Evolutionary conservation across 1,140 invertebrate species (phyloP).

Genomic region (Manduca sexta): DNA sequence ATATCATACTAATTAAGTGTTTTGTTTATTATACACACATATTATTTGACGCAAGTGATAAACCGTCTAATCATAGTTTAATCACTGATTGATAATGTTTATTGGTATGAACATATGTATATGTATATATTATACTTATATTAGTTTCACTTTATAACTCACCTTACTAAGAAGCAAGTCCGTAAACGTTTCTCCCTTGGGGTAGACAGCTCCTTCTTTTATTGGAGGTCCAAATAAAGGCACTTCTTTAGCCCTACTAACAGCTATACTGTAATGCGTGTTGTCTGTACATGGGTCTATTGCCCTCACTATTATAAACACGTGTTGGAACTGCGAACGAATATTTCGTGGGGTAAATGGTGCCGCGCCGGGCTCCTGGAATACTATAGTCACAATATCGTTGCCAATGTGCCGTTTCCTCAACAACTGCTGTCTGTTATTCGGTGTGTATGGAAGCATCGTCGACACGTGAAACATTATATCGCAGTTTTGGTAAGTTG

Average conservation of each 20-base stretch:
- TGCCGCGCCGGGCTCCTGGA: conserved; percentile 95
- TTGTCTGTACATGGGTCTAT: conserved; percentile 94
- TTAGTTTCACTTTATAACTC: conserved; percentile 1
- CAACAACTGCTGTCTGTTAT: conserved; percentile 92
- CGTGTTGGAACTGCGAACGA: conserved; percentile 97
- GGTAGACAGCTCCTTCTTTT: conserved; percentile 86
- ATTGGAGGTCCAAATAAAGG: conserved; percentile 96
- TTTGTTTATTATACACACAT: no score
- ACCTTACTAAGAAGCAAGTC: conserved; percentile 97
- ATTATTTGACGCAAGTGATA: no score
- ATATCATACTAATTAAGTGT: no score
- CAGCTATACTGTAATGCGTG: conserved; percentile 92
- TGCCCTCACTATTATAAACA: conserved; percentile 95
- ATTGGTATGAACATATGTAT: no score
- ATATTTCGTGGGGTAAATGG: conserved; percentile 95
- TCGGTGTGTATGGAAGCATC: conserved; percentile 93
- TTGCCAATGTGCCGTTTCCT: conserved; percentile 95
- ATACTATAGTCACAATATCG: conserved; percentile 97
- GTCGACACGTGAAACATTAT: conserved; percentile 97
- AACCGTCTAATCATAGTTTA: no score
- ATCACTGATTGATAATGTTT: no score
- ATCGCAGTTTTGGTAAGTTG: conserved; percentile 88
- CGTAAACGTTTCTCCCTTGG: conserved; percentile 91
- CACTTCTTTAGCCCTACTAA: conserved; percentile 95
- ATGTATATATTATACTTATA: no score